Evolutionary conservation across 2,888 invertebrate species (phyloP).

Genomic region (Apamea monoglypha): DNA sequence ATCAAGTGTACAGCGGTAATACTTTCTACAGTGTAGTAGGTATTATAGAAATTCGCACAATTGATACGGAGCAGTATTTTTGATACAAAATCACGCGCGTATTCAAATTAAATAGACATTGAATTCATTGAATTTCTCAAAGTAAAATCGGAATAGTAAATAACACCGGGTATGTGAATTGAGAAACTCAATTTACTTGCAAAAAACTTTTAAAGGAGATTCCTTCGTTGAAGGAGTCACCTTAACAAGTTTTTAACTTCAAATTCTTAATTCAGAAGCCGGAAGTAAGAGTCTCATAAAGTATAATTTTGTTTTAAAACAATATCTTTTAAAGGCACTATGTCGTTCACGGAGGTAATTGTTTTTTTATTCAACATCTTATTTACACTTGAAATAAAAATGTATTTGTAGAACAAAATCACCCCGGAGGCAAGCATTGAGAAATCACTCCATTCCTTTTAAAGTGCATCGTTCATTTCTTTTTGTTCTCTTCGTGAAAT

Average conservation of each 20-base stretch:
- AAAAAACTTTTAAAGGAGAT: neutral
- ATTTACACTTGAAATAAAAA: constrained; percentile 11
- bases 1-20: constrained; percentile 1
- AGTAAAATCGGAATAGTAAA: neutral
- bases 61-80: neutral
- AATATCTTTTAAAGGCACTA: neutral
- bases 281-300: neutral
- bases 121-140: constrained; percentile 7
- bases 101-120: constrained; percentile 21
- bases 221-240: neutral
- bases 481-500: constrained; percentile 37
- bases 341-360: neutral
- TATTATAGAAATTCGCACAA: neutral
- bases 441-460: constrained; percentile 14
- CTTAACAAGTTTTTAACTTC: neutral
- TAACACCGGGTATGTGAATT: neutral
- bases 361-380: neutral
- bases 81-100: neutral
- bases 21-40: neutral
- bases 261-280: neutral
- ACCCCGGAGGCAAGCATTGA: neutral
- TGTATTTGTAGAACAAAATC: constrained; percentile 14
- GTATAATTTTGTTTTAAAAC: neutral
- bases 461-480: constrained; percentile 18
- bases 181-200: neutral